Percentiles rank a stretch among this genome's conserved stretches.
Conservation (phyloP, 1,140 invertebrate genomes). For the Drosophila pruinosa region DNA sequence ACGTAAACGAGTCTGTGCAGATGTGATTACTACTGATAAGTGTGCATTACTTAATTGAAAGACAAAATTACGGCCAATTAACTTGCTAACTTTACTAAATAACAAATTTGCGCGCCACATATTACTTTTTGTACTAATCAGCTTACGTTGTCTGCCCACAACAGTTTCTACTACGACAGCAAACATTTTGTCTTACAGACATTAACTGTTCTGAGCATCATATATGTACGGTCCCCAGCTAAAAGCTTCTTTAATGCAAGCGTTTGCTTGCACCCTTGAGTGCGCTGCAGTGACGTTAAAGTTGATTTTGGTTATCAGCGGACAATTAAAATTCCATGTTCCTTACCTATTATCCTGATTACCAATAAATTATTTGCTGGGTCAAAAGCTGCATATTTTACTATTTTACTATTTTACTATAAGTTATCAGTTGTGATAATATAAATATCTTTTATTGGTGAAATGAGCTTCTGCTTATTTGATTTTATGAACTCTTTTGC, state of each 20-base stretch:
- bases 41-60: conserved; percentile 66
- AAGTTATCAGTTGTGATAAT: no score
- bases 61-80: conserved; percentile 52
- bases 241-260: not conserved
- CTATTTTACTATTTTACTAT: not conserved
- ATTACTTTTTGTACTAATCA: conserved; percentile 49
- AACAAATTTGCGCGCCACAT: conserved; percentile 11
- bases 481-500: conserved; percentile 67
- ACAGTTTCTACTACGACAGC: not conserved
- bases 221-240: not conserved
- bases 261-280: not conserved
- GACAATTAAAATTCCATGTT: not conserved
- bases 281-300: not conserved
- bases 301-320: not conserved
- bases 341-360: not conserved
- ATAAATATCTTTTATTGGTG: not conserved
- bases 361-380: not conserved
- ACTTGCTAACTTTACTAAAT: conserved; percentile 28
- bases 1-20: not conserved
- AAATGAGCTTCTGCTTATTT: conserved; percentile 34
- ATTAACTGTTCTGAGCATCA: not conserved
- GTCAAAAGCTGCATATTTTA: not conserved
- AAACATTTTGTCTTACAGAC: conserved; percentile 49
- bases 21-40: not conserved
- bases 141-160: conserved; percentile 48